These are phyloP conservation scores for Lophius piscatorius DNA, from an alignment of 2,113 vertebrate genomes.

Conservation along the genomic window DNA sequence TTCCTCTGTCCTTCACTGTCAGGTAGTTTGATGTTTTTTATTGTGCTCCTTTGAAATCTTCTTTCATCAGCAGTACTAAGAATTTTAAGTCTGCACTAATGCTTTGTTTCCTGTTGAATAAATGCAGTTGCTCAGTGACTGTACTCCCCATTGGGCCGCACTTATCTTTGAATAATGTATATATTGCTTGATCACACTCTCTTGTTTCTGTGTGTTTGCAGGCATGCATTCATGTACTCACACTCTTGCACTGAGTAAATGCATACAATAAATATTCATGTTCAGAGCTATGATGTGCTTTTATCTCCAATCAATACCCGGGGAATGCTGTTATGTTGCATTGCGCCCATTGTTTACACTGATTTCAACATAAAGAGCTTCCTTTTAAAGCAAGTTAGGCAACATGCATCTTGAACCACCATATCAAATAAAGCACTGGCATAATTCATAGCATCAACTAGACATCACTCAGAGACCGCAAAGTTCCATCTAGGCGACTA, in stretches of 20 bases:
- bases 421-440: no score
- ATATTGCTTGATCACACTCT: neutral
- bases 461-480: no score
- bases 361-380: no score
- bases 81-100: conserved; percentile 16
- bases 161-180: conserved; percentile 6
- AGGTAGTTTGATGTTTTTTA: conserved; percentile 42
- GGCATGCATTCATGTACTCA: neutral
- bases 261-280: neutral
- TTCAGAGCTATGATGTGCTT: neutral
- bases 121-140: conserved; percentile 6
- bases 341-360: no score
- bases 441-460: no score
- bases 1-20: conserved; percentile 23
- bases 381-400: no score
- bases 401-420: no score
- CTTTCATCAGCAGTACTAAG: conserved; percentile 14
- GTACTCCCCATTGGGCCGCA: neutral
- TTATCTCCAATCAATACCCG: no score
- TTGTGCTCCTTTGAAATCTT: conserved; percentile 15
- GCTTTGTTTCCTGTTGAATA: conserved; percentile 2
- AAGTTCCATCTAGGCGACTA: no score
- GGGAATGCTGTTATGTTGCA: no score
- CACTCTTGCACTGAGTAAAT: neutral
- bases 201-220: neutral